Conservation (phyloP, 92 coral and sea anemone species). For the Epizoanthus stellaris region DNA sequence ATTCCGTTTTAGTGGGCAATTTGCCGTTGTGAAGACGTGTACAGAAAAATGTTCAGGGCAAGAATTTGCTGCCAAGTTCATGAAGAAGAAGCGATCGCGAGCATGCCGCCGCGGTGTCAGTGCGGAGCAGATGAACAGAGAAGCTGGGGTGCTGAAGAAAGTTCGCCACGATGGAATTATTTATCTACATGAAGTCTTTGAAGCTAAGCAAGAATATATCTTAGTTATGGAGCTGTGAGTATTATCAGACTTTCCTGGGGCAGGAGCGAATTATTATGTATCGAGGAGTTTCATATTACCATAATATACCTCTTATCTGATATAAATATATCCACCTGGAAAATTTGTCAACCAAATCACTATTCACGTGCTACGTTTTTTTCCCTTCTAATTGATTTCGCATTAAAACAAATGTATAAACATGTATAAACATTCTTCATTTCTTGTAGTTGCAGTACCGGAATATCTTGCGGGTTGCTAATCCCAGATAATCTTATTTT, state of each 20-base stretch:
- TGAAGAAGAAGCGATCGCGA: constrained; percentile 83
- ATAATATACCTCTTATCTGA: background rate
- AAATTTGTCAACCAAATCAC: too few species aligned
- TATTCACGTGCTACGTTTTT: background rate
- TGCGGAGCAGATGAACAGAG: constrained; percentile 76
- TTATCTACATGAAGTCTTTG: constrained; percentile 93
- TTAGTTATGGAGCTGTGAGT: constrained; percentile 95
- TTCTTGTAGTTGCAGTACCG: too few species aligned
- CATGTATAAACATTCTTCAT: background rate
- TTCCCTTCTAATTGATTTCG: background rate
- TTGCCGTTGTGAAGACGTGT: constrained; percentile 91
- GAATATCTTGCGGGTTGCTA: background rate
- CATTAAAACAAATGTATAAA: background rate
- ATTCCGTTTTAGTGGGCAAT: constrained; percentile 85
- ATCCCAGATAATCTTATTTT: background rate
- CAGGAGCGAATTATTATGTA: background rate
- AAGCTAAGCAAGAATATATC: constrained; percentile 74
- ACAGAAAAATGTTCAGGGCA: constrained; percentile 77
- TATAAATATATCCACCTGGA: too few species aligned
- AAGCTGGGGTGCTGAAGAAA: constrained; percentile 79
- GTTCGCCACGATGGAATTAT: constrained; percentile 86
- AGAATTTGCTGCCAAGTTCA: constrained; percentile 89
- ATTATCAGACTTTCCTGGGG: background rate
- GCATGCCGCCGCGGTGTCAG: constrained; percentile 79
- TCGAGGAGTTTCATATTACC: background rate